phyloP scores from a whole-genome alignment of 2,113 vertebrate genomes.

The Danionella cerebrum region DNA sequence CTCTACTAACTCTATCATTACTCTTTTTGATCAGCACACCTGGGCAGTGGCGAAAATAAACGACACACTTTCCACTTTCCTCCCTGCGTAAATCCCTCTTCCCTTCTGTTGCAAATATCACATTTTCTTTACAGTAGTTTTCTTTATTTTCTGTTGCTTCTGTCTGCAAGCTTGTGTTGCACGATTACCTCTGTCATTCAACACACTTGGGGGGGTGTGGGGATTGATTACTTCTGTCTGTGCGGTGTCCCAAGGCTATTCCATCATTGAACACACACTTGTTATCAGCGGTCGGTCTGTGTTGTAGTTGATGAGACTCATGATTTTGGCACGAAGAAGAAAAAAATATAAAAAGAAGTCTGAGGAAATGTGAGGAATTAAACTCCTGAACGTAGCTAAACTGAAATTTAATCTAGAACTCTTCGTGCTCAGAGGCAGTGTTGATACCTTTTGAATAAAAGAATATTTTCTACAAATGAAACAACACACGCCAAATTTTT shows the following conservation, averaged over 20 bases:
- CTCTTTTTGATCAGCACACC: conserved; percentile 42
- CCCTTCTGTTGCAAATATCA: conserved; percentile 1
- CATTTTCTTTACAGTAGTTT: background rate
- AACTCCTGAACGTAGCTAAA: too few species aligned
- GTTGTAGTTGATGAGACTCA: conserved; percentile 24
- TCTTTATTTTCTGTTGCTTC: conserved; percentile 14
- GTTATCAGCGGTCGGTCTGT: conserved; percentile 32
- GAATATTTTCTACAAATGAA: too few species aligned
- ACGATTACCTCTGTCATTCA: background rate
- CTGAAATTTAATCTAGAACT: too few species aligned
- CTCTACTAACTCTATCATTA: conserved; percentile 42
- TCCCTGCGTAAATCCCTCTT: conserved; percentile 9
- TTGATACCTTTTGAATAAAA: too few species aligned
- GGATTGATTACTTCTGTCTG: background rate
- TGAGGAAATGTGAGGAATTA: too few species aligned
- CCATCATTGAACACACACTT: conserved; percentile 26
- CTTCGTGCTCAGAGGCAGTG: too few species aligned
- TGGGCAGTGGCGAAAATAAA: conserved; percentile 42
- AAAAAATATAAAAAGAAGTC: too few species aligned
- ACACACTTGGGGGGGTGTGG: background rate
- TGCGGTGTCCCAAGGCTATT: background rate
- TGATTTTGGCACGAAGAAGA: too few species aligned
- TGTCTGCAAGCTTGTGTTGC: conserved; percentile 9
- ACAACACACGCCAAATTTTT: too few species aligned
- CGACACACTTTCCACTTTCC: conserved; percentile 19